These are phyloP conservation scores for Mystacides longicornis DNA, from an alignment of 2,888 invertebrate genomes.

Conservation along the genomic window DNA sequence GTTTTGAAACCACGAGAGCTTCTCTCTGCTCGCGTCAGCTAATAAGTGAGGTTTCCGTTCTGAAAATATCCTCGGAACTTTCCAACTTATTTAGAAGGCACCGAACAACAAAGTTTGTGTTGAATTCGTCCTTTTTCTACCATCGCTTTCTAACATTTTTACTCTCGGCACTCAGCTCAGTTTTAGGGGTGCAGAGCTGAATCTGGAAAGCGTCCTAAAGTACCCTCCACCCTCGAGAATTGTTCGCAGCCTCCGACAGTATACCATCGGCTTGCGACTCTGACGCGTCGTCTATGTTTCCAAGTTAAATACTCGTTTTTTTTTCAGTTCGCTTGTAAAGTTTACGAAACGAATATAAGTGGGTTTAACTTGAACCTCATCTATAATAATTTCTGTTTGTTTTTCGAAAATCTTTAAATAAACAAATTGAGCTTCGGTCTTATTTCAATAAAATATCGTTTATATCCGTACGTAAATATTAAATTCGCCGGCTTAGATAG, in stretches of 20 bases:
- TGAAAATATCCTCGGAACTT: background rate
- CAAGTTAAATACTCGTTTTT: no score
- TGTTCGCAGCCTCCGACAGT: background rate
- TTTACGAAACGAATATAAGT: no score
- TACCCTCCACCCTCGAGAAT: background rate
- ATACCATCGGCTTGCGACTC: background rate
- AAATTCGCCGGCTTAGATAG: no score
- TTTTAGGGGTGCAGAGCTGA: background rate
- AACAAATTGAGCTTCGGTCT: no score
- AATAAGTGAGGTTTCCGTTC: background rate
- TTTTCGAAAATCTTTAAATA: no score
- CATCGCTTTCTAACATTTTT: background rate
- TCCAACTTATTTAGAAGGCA: background rate
- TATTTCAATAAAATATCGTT: no score
- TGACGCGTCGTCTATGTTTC: background rate
- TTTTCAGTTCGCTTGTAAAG: no score
- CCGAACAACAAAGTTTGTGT: background rate
- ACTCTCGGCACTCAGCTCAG: background rate
- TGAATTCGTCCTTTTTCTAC: background rate
- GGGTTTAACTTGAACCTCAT: no score
- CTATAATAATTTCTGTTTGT: no score
- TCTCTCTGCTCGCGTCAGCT: no score
- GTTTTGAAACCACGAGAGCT: no score
- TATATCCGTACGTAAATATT: no score
- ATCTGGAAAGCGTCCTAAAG: background rate